phyloP scores from a whole-genome alignment of 2,888 invertebrate genomes.

The Nemapogon koenigi region DNA sequence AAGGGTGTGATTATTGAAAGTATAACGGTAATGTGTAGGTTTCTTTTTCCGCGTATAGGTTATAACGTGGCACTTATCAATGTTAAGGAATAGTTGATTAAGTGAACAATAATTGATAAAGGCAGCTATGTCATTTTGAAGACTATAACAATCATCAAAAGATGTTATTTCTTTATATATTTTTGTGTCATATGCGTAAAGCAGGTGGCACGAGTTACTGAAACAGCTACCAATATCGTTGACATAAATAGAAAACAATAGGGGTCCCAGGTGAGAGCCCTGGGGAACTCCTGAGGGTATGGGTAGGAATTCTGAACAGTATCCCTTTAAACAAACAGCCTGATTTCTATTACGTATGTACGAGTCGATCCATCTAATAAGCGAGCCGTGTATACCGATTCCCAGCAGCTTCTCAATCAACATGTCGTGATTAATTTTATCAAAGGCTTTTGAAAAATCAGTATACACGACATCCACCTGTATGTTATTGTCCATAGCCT shows the following conservation, averaged over 20 bases:
- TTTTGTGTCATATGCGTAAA: conserved; percentile 16
- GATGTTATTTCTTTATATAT: conserved; percentile 6
- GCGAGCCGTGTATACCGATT: conserved; percentile 14
- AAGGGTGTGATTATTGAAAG: too few species aligned
- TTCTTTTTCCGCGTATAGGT: too few species aligned
- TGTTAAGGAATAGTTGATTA: too few species aligned
- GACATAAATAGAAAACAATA: conserved; percentile 14
- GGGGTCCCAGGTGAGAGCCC: conserved; percentile 16
- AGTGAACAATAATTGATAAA: too few species aligned
- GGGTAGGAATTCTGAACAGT: conserved; percentile 11
- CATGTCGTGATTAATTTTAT: conserved; percentile 12
- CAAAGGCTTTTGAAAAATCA: conserved; percentile 17
- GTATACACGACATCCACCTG: conserved; percentile 17
- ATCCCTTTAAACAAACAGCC: conserved; percentile 14
- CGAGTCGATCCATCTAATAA: conserved; percentile 15
- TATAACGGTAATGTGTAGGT: too few species aligned
- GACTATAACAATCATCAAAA: conserved; percentile 7
- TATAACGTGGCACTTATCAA: too few species aligned
- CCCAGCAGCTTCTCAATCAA: conserved; percentile 9
- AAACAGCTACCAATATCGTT: conserved; percentile 7
- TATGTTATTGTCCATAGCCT: conserved; percentile 13
- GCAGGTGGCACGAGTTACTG: conserved; percentile 1
- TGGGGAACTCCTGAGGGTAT: conserved; percentile 14
- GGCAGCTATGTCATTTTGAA: conserved; percentile 6
- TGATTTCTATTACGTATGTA: conserved; percentile 14